Evolutionary conservation across 2,113 vertebrate species (phyloP), one percentile per base, ranked within the genome.

Genomic region (Penelope pileata): DNA sequence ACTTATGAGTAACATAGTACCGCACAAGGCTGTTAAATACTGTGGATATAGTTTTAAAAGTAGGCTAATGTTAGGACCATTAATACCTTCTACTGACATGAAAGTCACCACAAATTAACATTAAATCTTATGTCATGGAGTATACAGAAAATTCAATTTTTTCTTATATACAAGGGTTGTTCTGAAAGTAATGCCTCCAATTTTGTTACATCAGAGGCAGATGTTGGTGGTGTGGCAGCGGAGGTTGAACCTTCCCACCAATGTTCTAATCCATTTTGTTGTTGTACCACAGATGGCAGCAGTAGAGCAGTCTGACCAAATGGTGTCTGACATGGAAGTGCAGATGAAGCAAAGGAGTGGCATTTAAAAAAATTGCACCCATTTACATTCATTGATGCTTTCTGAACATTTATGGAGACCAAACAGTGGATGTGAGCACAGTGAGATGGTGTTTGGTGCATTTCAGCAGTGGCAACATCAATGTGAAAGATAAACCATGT

Each of bases 11-110:
- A 53, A 80, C 50, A 76, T 27, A 68, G 29, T 69, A 85, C 27
- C 70, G 17, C 27, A 51, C 16, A 79, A 86, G 84, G 32, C 83
- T 64, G 85, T 88, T 91, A 93, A 95, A 96, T 89, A 74, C 45
- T 60, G 23, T 16, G 34, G 66, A 73, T 73, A 82, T 10, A 83
- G 58, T 66, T 87, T 73, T 34, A 80, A 91, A 96, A 89, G 54
- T 73, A 78, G 38, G 36, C 56, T 90, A 89, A 84, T 68, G 30
- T 86, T 96, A 51, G 32, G 79, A 54, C 32, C 10, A 70, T 95
- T 91, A 91, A 80, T 87, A 89, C 32, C 8, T 73, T 76, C 54
- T 77, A 29, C 66, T 63, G 74, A 32, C 47, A 80, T 14, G 62
- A 82, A 92, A 82, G n/a, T 79, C 56, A 82, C 84, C 40, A 76